Conservation (phyloP, 2,888 invertebrate species). For the Nysson spinosus region DNA sequence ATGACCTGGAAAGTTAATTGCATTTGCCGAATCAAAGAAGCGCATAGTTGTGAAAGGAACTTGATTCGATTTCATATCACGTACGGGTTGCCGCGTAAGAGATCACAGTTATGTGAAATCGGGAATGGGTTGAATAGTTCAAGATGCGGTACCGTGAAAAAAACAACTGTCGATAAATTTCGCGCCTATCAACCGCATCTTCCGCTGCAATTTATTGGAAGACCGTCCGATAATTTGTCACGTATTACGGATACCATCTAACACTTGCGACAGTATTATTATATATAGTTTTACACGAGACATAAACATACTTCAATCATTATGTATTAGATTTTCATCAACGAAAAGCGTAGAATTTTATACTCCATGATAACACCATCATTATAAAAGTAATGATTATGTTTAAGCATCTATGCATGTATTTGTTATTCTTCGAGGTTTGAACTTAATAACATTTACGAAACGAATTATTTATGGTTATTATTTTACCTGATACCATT, state of each 20-base stretch:
- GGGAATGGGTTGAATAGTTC: constrained; percentile 14
- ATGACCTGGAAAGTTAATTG: constrained; percentile 3
- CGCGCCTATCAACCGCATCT: neutral
- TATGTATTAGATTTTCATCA: no score
- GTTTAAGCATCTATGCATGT: no score
- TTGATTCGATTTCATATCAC: constrained; percentile 1
- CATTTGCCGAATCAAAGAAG: neutral
- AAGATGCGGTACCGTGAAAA: neutral
- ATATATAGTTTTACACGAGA: neutral
- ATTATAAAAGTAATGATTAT: no score
- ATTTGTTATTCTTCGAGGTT: no score
- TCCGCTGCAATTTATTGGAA: neutral
- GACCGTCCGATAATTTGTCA: neutral
- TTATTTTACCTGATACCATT: no score
- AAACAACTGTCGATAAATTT: neutral
- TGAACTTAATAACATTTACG: no score
- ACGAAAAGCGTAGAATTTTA: no score
- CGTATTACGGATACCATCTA: neutral
- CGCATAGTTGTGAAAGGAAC: neutral
- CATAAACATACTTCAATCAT: no score
- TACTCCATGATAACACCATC: no score
- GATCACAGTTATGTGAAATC: neutral
- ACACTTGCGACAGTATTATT: neutral
- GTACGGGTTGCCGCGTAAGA: neutral
- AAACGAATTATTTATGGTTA: no score